Percentiles rank a stretch among this genome's conserved stretches.
Conservation (phyloP, 2,888 invertebrate species). For the Acanthosepion esculentum region DNA sequence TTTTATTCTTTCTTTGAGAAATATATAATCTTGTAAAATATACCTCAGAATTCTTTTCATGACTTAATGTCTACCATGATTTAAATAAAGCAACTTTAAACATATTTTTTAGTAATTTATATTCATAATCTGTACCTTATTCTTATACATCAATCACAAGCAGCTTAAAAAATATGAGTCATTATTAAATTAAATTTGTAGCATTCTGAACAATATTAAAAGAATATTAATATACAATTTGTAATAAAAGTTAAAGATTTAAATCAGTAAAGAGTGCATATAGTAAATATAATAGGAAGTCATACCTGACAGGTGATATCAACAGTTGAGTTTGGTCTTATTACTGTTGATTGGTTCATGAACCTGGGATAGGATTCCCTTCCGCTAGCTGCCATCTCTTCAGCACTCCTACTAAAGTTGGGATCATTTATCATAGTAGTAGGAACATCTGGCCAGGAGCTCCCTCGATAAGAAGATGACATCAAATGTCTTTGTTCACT, state of each 20-base stretch:
- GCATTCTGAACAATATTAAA: no score
- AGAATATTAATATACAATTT: no score
- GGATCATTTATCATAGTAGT: conserved; percentile 1
- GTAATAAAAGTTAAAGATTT: not conserved
- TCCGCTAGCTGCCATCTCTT: not conserved
- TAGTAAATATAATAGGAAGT: not conserved
- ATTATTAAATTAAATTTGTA: no score
- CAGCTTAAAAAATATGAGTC: no score
- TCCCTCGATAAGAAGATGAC: conserved; percentile 1
- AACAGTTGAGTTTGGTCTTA: not conserved
- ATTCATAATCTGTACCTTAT: no score
- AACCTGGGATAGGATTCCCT: conserved; percentile 7
- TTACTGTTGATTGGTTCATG: not conserved
- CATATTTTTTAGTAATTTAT: no score
- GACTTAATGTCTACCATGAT: no score
- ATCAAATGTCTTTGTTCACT: conserved; percentile 33
- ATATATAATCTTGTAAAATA: no score
- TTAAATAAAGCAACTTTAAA: no score
- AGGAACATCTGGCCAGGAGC: conserved; percentile 12
- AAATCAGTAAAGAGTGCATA: not conserved
- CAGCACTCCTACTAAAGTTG: not conserved
- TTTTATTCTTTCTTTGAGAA: no score
- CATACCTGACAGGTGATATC: not conserved
- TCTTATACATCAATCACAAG: no score
- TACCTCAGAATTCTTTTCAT: no score